Evolutionary conservation across 2,888 invertebrate species (phyloP).

Genomic region (Caenorhabditis wallacei): DNA sequence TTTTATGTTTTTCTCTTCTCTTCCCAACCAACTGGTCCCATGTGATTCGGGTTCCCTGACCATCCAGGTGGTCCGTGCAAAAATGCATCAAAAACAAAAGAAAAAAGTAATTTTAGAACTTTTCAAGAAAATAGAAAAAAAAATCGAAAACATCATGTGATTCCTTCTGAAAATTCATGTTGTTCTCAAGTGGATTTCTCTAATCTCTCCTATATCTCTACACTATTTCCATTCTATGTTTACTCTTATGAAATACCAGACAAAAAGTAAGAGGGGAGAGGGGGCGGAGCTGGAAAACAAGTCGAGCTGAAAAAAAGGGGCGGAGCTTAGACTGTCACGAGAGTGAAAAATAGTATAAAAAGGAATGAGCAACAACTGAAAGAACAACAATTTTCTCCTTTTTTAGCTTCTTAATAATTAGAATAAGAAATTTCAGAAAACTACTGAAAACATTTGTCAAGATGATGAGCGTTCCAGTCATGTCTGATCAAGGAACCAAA

Average conservation of each 20-base stretch:
- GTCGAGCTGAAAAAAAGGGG: conserved; percentile 27
- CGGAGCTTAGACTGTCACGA: conserved; percentile 30
- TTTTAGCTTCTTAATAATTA: not conserved
- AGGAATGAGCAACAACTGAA: not conserved
- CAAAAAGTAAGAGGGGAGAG: not conserved
- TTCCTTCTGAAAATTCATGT: conserved; percentile 17
- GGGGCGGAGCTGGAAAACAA: conserved; percentile 14
- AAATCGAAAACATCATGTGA: conserved; percentile 41
- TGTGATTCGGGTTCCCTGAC: conserved; percentile 34
- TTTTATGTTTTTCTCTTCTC: conserved; percentile 7
- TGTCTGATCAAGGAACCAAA: conserved; percentile 45
- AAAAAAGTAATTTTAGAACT: conserved; percentile 35
- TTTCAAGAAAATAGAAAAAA: not conserved
- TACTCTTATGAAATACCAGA: conserved; percentile 8
- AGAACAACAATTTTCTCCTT: not conserved
- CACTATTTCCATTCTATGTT: not conserved
- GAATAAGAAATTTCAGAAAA: conserved; percentile 1
- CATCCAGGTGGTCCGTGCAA: conserved; percentile 50
- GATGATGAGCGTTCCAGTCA: conserved; percentile 58
- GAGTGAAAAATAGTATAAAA: conserved; percentile 36
- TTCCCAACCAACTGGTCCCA: not conserved
- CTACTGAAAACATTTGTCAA: conserved; percentile 7
- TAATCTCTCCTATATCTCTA: not conserved
- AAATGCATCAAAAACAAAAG: conserved; percentile 1
- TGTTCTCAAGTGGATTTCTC: conserved; percentile 29